phyloP scores from a whole-genome alignment of 2,888 invertebrate genomes.

The Nomada hirtipes region DNA sequence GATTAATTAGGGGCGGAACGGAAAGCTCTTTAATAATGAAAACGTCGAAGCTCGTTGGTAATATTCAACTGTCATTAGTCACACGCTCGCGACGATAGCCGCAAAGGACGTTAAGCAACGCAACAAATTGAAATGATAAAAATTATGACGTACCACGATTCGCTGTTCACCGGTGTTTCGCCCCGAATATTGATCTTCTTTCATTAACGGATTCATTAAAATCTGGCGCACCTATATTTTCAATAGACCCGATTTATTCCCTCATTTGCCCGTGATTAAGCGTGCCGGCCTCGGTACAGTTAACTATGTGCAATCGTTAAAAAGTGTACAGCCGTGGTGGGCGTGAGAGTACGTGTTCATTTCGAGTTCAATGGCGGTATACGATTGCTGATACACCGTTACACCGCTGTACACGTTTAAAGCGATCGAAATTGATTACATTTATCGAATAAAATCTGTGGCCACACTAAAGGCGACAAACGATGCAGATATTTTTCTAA shows the following conservation, averaged over 20 bases:
- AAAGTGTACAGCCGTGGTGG: not conserved
- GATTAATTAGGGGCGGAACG: constrained; percentile 41
- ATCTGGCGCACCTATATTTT: constrained; percentile 15
- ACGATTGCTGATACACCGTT: constrained; percentile 30
- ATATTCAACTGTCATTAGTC: constrained; percentile 37
- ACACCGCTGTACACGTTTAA: constrained; percentile 16
- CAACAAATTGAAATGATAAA: constrained; percentile 25
- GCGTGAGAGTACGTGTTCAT: constrained; percentile 21
- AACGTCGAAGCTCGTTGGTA: constrained; percentile 49
- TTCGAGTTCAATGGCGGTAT: constrained; percentile 13
- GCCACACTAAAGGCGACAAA: not conserved
- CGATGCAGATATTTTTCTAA: constrained; percentile 2
- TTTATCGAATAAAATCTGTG: not conserved
- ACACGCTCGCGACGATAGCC: not conserved
- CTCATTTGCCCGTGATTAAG: constrained; percentile 46
- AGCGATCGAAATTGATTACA: constrained; percentile 23
- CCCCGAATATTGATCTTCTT: constrained; percentile 37
- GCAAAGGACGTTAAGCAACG: constrained; percentile 7
- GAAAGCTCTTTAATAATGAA: constrained; percentile 37
- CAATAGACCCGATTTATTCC: constrained; percentile 51
- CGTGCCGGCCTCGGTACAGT: constrained; percentile 10
- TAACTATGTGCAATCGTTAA: constrained; percentile 1
- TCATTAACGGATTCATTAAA: constrained; percentile 41
- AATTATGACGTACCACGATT: constrained; percentile 7
- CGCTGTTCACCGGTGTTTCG: not conserved